Base-by-base conservation (phyloP, 2,888 invertebrate genomes). In the Antheraea yamamai region DNA sequence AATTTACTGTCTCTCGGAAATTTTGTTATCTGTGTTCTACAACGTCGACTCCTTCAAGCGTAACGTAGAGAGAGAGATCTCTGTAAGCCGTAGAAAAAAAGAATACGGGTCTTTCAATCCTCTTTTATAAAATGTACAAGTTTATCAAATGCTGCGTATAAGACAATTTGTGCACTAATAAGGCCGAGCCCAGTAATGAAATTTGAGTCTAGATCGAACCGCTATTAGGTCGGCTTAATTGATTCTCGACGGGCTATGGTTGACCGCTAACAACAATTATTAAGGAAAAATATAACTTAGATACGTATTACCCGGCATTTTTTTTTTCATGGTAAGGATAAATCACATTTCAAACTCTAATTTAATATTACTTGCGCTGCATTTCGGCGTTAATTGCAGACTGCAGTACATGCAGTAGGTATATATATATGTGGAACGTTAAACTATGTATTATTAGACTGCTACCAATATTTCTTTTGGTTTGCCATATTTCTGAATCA, bases 191-290 rank as follows among this genome's bases (percentile, higher is more conserved):
- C 70, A 39, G 39, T 70, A 70, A 70, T 39, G 39, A 7, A 39
- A 70, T 70, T 70, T 39, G 10, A 70, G 39, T 70, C 39, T 70
- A 68, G 74, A 74, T 68, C 52, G 74, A 61, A 39, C 61, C 58
- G 58, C 73, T 58, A 73, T 73, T 73, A 73, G 58, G 52, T 66
- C 30, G 74, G 66, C 68, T 68, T 73, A 74, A 74, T 74, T 74
- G 74, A 68, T 52, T 66, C 30, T 26, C 66, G 18, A 3, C 66
- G 52, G 64, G 52, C 61, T 51, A 68, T 68, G 51, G 47, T 47
- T 10, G 64, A 52, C 51, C 74, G 52, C 74, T 51, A 52, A 16
- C 52, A n/a, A 39, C 39, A 70, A 39, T 39, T 70, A 23, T n/a
- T 39, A 12, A 66, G 3, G 70, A 70, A 70, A 70, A 70, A 39